Percentiles rank a stretch among this genome's conserved stretches.
These are phyloP conservation scores for Rachycentron canadum DNA, from an alignment of 2,797 vertebrate species.

Conservation along the genomic window DNA sequence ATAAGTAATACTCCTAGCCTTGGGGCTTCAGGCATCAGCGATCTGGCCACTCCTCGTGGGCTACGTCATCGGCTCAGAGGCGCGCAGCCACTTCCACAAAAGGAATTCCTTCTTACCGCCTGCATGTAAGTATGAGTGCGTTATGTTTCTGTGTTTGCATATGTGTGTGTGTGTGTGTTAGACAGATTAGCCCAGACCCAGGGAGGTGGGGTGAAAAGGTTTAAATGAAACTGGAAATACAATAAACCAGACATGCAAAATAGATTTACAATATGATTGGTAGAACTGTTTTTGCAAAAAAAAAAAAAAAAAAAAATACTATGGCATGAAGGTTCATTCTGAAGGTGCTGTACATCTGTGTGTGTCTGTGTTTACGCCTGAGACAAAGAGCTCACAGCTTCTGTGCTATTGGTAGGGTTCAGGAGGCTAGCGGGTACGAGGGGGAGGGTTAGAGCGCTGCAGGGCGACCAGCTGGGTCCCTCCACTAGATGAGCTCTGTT, in stretches of 20 bases:
- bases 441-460: constrained; percentile 80
- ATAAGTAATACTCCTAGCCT: constrained; percentile 85
- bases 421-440: constrained; percentile 82
- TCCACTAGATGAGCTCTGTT: constrained; percentile 82
- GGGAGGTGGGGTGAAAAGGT: not conserved
- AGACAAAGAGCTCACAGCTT: constrained; percentile 83
- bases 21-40: constrained; percentile 76
- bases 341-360: constrained; percentile 13
- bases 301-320: constrained; percentile 5
- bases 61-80: constrained; percentile 78
- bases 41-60: constrained; percentile 72
- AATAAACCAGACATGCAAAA: constrained; percentile 25
- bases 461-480: constrained; percentile 85
- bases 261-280: not conserved
- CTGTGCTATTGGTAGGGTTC: constrained; percentile 83
- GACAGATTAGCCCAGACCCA: constrained; percentile 33
- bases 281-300: constrained; percentile 8
- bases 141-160: constrained; percentile 54
- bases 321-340: constrained; percentile 7
- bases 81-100: constrained; percentile 86
- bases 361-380: constrained; percentile 46
- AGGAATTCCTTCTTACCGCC: constrained; percentile 88
- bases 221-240: constrained; percentile 20
- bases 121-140: constrained; percentile 72
- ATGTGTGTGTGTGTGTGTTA: constrained; percentile 41